These are phyloP conservation scores for Laticauda colubrina DNA, from an alignment of 2,113 vertebrate species.

Conservation along the genomic window DNA sequence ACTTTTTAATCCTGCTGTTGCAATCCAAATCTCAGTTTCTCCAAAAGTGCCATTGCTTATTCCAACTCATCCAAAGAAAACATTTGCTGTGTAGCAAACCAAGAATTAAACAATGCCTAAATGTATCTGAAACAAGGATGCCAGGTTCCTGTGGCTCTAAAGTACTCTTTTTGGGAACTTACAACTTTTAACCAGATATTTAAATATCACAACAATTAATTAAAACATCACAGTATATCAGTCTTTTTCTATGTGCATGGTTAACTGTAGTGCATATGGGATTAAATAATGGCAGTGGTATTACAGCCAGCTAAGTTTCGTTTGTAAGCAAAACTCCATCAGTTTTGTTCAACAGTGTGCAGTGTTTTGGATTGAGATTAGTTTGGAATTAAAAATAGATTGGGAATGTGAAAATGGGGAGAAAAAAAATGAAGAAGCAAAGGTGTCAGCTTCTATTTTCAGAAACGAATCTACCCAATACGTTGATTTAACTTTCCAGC, in stretches of 20 bases:
- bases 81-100: not conserved
- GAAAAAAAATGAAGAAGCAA: not conserved
- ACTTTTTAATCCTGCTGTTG: not conserved
- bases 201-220: rapidly evolving
- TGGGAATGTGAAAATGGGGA: not conserved
- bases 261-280: rapidly evolving
- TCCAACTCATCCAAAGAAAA: not conserved
- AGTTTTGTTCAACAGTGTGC: not conserved
- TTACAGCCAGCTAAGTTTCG: rapidly evolving
- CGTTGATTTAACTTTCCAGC: not conserved
- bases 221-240: rapidly evolving
- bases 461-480: not conserved
- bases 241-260: rapidly evolving
- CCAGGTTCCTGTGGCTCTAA: not conserved
- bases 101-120: not conserved
- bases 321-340: not conserved
- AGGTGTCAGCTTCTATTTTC: not conserved
- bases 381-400: not conserved
- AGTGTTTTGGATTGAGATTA: not conserved
- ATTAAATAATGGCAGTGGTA: not conserved
- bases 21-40: not conserved
- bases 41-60: not conserved
- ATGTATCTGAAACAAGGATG: not conserved
- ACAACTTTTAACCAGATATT: not conserved
- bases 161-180: rapidly evolving